phyloP scores from a whole-genome alignment of 2,797 vertebrate species.

The Sandelia bainsii region DNA sequence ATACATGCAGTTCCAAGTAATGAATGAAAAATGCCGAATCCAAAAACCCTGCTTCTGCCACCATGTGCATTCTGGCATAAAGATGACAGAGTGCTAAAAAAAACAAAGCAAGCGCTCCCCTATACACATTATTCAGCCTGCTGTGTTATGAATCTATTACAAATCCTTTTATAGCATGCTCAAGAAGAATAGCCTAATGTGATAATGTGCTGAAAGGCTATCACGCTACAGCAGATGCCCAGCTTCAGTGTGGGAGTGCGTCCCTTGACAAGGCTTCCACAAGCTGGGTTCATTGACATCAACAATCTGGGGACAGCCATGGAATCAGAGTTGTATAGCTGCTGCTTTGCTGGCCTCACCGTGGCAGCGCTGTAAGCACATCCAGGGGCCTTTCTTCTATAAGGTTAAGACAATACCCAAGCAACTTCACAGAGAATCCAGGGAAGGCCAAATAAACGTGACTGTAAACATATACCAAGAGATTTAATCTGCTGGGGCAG shows the following conservation, averaged over 20 bases:
- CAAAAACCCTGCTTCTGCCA: constrained; percentile 49
- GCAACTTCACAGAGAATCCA: constrained; percentile 37
- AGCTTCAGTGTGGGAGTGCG: constrained; percentile 50
- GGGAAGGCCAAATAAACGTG: constrained; percentile 51
- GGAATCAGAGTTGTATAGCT: constrained; percentile 55
- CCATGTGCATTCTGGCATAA: constrained; percentile 45
- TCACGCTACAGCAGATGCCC: constrained; percentile 70
- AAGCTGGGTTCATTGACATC: constrained; percentile 70
- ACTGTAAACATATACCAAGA: constrained; percentile 37
- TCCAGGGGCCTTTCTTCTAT: constrained; percentile 55
- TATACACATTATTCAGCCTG: constrained; percentile 59
- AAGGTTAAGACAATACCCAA: constrained; percentile 56
- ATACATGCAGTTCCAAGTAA: constrained; percentile 39
- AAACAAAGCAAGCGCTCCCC: constrained; percentile 48
- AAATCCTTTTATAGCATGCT: constrained; percentile 68
- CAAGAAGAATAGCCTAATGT: constrained; percentile 62
- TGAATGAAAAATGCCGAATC: constrained; percentile 57
- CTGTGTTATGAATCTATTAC: constrained; percentile 67
- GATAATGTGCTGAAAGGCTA: constrained; percentile 71
- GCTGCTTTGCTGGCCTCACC: constrained; percentile 43
- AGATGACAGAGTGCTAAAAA: constrained; percentile 30
- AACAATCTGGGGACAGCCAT: constrained; percentile 49
- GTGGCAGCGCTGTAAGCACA: constrained; percentile 43
- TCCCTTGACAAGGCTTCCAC: constrained; percentile 67
- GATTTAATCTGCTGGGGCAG: constrained; percentile 16